These are phyloP conservation scores for Nezara viridula DNA, from an alignment of 2,888 invertebrate species.

Conservation along the genomic window DNA sequence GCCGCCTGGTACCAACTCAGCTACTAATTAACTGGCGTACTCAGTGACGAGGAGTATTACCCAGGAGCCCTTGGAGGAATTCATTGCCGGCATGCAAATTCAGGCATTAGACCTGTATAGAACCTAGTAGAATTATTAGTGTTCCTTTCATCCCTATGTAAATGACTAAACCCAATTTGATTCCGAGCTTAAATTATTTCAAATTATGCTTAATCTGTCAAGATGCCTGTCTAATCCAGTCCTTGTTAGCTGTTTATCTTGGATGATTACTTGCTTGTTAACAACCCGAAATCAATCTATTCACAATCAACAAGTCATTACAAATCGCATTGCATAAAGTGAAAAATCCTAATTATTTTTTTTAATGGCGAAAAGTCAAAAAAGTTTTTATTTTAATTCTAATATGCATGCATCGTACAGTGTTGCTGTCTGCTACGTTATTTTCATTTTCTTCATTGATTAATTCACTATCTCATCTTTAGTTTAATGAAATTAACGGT, in stretches of 20 bases:
- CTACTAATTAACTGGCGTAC: not conserved
- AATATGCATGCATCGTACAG: too few species aligned
- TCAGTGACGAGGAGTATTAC: not conserved
- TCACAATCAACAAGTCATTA: not conserved
- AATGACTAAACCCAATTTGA: constrained; percentile 4
- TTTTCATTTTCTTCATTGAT: too few species aligned
- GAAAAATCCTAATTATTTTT: not conserved
- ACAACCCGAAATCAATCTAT: not conserved
- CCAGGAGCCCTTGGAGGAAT: not conserved
- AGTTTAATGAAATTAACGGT: too few species aligned
- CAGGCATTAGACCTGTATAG: not conserved
- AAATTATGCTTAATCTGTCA: not conserved
- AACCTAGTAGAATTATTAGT: constrained; percentile 1
- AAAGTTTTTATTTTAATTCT: too few species aligned
- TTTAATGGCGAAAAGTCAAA: too few species aligned
- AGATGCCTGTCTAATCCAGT: not conserved
- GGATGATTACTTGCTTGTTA: not conserved
- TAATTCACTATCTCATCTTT: too few species aligned
- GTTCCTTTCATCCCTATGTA: constrained; percentile 27
- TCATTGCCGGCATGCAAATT: constrained; percentile 13
- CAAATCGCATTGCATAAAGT: not conserved
- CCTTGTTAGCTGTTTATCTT: not conserved
- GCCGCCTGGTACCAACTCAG: too few species aligned
- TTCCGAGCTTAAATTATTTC: constrained; percentile 4
- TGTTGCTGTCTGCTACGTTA: too few species aligned